Evolutionary conservation across 2,113 vertebrate genomes (phyloP), one percentile per base, ranked within the genome.

Genomic region (Oriolus oriolus): DNA sequence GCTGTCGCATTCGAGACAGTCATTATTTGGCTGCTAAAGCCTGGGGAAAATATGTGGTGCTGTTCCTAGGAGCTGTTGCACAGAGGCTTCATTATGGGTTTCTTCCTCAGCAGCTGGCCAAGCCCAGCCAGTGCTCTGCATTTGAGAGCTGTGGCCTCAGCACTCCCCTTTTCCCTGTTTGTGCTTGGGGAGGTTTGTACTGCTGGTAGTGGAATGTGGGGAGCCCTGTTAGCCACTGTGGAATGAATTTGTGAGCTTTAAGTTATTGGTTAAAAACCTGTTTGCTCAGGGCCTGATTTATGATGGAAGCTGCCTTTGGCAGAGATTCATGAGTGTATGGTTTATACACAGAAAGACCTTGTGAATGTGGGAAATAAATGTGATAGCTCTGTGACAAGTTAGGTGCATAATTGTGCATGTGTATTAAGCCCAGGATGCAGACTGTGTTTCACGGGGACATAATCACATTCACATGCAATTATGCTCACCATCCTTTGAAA

Each of bases 11-110:
- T 92, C 0, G 6, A 93, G 80, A n/a, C 90, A 74, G 92, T 82
- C 87, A 65, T 95, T 87, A 76, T 87, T 84, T 89, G 80, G 77
- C 94, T 95, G 85, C 83, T 93, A 41, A 92, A 91, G 91, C 71
- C 91, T 92, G 81, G 69, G 83, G 93, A 94, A 95, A 96, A 95
- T 90, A 75, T 69, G 90, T 87, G 47, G 37, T 83, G 81, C 45
- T 83, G 79, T 76, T 96, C 59, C 47, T 87, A 28, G 79, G 53
- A 96, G 76, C 84, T 74, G 69, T 61, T 93, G 47, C 74, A 89
- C 91, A 95, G 76, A 86, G 81, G 44, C 70, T 83, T 82, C 78
- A 89, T 88, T 95, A 91, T 97, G 30, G 4, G 42, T 53, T 76
- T 76, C 61, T 89, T 89, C 61, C 65, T 81, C 60, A 84, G 87